Percentiles rank a stretch among this genome's conserved stretches.
phyloP scores from a whole-genome alignment of 2,888 invertebrate genomes.

The Megaustenia siamemsis region DNA sequence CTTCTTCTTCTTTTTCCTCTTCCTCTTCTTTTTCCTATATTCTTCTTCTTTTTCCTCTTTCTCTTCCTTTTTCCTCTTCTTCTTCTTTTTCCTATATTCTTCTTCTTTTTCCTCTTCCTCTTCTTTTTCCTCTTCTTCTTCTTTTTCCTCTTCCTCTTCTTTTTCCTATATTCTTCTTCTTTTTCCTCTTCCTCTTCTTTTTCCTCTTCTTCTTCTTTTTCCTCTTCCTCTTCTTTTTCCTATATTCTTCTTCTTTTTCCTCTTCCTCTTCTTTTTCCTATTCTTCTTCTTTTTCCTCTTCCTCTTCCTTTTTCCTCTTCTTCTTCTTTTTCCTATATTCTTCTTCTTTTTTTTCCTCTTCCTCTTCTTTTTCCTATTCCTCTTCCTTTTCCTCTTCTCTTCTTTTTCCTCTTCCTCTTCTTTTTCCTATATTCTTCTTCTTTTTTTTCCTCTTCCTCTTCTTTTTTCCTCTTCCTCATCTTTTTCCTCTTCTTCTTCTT shows the following conservation, averaged over 20 bases:
- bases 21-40: neutral
- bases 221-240: neutral
- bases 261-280: neutral
- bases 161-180: neutral
- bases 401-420: neutral
- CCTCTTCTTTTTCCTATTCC: neutral
- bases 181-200: neutral
- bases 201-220: neutral
- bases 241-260: neutral
- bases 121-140: neutral
- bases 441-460: neutral
- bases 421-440: neutral
- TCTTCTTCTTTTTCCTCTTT: neutral
- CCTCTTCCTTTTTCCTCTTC: neutral
- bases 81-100: neutral
- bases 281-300: neutral
- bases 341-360: neutral
- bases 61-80: neutral
- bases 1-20: neutral
- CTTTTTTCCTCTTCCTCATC: neutral
- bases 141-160: neutral
- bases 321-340: neutral
- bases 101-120: neutral
- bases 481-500: neutral
- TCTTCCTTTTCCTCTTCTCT: neutral